These are phyloP conservation scores for Martes flavigula DNA, from an alignment of 2,797 vertebrate species.

Conservation along the genomic window DNA sequence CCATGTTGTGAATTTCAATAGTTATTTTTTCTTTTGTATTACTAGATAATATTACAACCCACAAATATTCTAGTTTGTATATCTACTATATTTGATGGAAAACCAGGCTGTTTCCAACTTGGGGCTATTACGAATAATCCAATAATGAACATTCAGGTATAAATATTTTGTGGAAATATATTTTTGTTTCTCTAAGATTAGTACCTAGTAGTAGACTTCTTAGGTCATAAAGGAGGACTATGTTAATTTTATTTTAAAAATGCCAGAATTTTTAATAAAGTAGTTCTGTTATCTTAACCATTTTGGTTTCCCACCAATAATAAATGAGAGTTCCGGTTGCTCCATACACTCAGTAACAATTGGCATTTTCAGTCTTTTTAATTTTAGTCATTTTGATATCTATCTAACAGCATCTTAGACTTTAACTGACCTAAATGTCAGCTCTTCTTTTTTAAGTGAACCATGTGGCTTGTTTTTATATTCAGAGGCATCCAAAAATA, in stretches of 20 bases:
- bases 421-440: neutral
- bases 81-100: neutral
- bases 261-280: neutral
- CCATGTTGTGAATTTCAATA: neutral
- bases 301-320: neutral
- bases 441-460: neutral
- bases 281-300: neutral
- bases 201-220: neutral
- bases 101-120: neutral
- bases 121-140: neutral
- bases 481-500: neutral
- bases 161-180: neutral
- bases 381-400: neutral
- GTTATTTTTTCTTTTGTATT: neutral
- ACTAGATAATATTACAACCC: neutral
- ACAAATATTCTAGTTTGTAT: neutral
- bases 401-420: neutral
- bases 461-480: neutral
- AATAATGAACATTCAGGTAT: neutral
- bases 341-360: neutral
- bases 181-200: neutral
- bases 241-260: neutral
- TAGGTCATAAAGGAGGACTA: neutral
- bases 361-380: neutral
- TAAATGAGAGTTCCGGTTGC: neutral